These are phyloP conservation scores for Pygocentrus nattereri DNA, from an alignment of 2,797 vertebrate species.

Conservation along the genomic window DNA sequence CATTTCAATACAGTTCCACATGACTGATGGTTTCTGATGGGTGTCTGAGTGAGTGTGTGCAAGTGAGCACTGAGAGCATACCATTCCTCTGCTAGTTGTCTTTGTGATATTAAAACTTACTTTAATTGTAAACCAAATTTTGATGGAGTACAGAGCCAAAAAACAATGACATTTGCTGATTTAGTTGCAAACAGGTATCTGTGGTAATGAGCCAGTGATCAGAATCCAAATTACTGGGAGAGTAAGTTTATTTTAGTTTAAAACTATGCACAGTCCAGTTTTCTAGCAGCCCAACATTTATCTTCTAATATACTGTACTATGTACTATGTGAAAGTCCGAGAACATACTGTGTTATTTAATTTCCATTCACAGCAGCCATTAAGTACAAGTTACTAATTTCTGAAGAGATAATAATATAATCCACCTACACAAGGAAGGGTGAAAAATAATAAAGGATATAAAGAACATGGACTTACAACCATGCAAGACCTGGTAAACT, in stretches of 20 bases:
- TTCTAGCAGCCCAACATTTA: background rate
- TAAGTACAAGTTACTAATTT: too few species aligned
- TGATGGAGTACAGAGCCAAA: too few species aligned
- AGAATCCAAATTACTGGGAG: background rate
- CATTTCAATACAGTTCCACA: background rate
- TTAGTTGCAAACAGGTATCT: too few species aligned
- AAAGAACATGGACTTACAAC: too few species aligned
- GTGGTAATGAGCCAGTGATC: background rate
- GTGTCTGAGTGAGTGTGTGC: background rate
- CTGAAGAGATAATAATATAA: too few species aligned
- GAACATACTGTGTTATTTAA: too few species aligned
- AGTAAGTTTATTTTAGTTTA: background rate
- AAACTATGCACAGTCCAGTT: background rate
- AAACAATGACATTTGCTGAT: too few species aligned
- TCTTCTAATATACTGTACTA: background rate
- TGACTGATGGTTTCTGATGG: background rate
- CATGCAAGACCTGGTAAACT: too few species aligned
- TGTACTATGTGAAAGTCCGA: too few species aligned
- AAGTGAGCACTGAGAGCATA: background rate
- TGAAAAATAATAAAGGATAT: too few species aligned
- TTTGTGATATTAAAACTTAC: background rate
- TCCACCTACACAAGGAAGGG: too few species aligned
- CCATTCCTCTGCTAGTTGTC: background rate
- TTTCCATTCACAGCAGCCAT: too few species aligned
- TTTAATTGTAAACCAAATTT: background rate